phyloP scores from a whole-genome alignment of 2,797 vertebrate genomes.

The Ctenopoma kingsleyae region DNA sequence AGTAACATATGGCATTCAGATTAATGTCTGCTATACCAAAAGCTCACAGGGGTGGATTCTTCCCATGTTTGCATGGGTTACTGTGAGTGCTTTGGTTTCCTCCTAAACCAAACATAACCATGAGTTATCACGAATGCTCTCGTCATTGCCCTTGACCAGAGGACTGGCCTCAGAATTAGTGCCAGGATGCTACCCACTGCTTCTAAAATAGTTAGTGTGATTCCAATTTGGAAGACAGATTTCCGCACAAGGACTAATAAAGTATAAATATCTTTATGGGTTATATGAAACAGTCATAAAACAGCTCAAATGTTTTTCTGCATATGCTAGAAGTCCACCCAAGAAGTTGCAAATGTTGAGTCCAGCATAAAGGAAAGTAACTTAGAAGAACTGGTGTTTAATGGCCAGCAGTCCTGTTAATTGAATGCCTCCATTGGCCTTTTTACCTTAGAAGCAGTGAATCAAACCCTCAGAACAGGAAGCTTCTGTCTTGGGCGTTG shows the following conservation, averaged over 20 bases:
- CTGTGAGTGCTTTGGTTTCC: neutral
- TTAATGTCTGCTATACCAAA: neutral
- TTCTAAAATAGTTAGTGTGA: neutral
- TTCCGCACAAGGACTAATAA: neutral
- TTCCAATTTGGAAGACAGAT: neutral
- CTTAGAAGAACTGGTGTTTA: neutral
- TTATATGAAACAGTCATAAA: neutral
- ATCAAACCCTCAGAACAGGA: constrained; percentile 6
- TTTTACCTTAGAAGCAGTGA: neutral
- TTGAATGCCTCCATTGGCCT: neutral
- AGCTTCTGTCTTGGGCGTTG: neutral
- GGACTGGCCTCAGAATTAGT: neutral
- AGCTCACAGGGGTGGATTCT: neutral
- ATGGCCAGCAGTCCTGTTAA: neutral
- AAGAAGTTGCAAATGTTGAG: neutral
- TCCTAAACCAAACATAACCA: neutral
- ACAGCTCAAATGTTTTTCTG: neutral
- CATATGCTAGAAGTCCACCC: neutral
- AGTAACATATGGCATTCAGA: neutral
- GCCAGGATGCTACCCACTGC: neutral
- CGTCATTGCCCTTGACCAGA: neutral
- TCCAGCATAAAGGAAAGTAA: neutral
- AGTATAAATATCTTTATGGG: neutral
- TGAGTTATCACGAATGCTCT: constrained; percentile 6
- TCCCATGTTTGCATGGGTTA: neutral